phyloP scores from a whole-genome alignment of 1,140 invertebrate genomes.

The Pemphigus obesinymphae region DNA sequence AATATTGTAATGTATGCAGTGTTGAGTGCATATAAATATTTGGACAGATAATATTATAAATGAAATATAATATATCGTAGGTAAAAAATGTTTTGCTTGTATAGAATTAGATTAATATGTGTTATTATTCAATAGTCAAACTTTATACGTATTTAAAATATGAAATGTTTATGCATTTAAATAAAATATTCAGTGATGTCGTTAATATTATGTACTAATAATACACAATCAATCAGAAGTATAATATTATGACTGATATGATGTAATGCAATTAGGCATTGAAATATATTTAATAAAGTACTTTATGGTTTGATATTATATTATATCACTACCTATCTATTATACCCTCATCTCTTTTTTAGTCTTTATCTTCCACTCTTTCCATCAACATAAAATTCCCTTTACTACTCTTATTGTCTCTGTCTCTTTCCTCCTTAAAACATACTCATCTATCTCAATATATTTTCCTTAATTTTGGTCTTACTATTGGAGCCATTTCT shows the following conservation, averaged over 20 bases:
- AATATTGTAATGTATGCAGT: not conserved
- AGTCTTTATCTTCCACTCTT: too few relatives aligned
- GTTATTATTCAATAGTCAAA: not conserved
- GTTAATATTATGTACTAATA: not conserved
- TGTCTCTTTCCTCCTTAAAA: too few relatives aligned
- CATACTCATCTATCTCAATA: too few relatives aligned
- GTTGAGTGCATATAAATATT: not conserved
- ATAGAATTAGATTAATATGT: not conserved
- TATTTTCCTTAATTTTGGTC: too few relatives aligned
- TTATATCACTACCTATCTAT: not conserved
- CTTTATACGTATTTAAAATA: not conserved
- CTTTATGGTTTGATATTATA: not conserved
- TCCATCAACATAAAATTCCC: too few relatives aligned
- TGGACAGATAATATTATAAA: not conserved
- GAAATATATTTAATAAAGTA: not conserved
- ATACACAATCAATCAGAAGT: not conserved
- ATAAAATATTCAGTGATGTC: not conserved
- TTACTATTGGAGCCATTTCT: too few relatives aligned
- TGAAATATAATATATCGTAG: not conserved
- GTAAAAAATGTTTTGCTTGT: not conserved
- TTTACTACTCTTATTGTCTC: too few relatives aligned
- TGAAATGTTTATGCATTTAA: not conserved
- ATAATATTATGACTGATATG: not conserved
- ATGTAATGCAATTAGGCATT: not conserved
- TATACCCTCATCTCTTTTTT: too few relatives aligned